Evolutionary conservation across 2,113 vertebrate species (phyloP).

Genomic region (Cathartes aura): DNA sequence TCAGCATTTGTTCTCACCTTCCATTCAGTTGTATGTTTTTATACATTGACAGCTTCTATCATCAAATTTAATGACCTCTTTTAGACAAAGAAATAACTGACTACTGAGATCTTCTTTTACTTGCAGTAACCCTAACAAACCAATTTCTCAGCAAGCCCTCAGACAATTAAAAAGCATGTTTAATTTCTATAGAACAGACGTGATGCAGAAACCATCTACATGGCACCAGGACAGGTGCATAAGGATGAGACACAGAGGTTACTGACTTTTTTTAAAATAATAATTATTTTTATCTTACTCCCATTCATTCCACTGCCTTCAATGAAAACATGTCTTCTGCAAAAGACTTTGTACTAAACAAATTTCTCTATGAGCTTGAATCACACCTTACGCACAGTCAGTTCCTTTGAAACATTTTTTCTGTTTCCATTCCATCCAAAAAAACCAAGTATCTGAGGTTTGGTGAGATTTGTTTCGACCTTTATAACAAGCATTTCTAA

Average conservation of each 20-base stretch:
- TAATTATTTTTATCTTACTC: not conserved
- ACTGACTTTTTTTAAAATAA: not conserved
- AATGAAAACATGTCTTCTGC: not conserved
- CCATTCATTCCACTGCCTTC: not conserved
- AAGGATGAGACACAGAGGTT: not conserved
- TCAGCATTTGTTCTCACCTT: conserved; percentile 55
- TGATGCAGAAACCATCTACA: not conserved
- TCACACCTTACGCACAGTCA: not conserved
- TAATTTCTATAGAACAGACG: not conserved
- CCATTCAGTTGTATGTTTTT: conserved; percentile 48
- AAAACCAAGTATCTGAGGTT: not conserved
- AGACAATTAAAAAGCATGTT: not conserved
- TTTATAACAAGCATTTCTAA: not conserved
- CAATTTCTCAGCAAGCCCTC: not conserved
- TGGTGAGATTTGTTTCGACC: not conserved
- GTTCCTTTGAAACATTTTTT: not conserved
- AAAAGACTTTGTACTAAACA: not conserved
- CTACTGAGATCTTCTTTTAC: conserved; percentile 40
- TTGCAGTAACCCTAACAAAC: conserved; percentile 32
- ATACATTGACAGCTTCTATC: conserved; percentile 66
- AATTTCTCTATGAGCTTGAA: not conserved
- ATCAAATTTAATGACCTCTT: conserved; percentile 59
- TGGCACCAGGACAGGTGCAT: not conserved
- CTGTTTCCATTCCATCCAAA: not conserved
- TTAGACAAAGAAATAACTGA: conserved; percentile 57